Evolutionary conservation across 1,140 invertebrate species (phyloP).

Genomic region (Aricia agestis): DNA sequence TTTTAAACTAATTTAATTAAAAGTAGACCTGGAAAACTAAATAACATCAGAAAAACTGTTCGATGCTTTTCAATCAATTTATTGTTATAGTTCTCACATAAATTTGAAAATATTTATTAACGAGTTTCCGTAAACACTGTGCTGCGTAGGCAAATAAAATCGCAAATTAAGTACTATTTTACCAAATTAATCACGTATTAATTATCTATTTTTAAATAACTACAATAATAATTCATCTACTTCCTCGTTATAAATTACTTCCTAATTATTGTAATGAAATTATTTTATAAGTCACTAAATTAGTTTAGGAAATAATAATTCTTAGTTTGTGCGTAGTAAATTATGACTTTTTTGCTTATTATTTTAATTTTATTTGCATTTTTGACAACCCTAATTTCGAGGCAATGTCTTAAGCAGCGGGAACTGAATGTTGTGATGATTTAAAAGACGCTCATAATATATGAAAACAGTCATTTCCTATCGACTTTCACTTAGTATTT

Average conservation of each 20-base stretch:
- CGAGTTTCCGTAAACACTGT: too few relatives aligned
- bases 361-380: background rate
- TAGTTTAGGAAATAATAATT: background rate
- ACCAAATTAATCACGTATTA: background rate
- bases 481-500: conserved; percentile 12
- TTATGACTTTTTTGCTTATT: background rate
- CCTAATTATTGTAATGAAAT: background rate
- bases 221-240: background rate
- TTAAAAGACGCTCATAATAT: conserved; percentile 58
- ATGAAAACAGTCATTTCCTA: conserved; percentile 65
- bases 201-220: background rate
- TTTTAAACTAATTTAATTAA: too few relatives aligned
- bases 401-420: conserved; percentile 60
- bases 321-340: background rate
- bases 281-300: conserved; percentile 1
- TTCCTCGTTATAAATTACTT: background rate
- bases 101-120: too few relatives aligned
- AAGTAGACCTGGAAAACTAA: too few relatives aligned
- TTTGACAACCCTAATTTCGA: conserved; percentile 47
- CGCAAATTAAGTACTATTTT: background rate
- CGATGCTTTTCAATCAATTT: too few relatives aligned
- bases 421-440: conserved; percentile 65
- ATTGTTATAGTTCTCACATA: too few relatives aligned
- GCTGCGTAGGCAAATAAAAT: too few relatives aligned
- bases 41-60: too few relatives aligned